Evolutionary conservation across 2,888 invertebrate genomes (phyloP).

Genomic region (Saturnia pavonia): DNA sequence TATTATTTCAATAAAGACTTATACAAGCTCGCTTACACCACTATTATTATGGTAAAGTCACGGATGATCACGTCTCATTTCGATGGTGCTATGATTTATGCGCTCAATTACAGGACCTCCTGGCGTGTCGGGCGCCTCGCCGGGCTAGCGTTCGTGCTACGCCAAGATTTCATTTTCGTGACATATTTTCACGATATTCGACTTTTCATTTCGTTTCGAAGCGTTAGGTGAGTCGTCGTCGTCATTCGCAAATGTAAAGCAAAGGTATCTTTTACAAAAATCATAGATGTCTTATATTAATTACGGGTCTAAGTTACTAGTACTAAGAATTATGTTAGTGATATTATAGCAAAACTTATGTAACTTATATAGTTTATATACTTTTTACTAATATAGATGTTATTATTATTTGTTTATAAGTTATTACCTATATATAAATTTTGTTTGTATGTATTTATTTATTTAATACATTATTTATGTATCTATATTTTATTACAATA

Average conservation of each 20-base stretch:
- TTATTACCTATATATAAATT: no score
- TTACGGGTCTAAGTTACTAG: background rate
- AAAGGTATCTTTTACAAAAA: background rate
- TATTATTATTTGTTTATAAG: no score
- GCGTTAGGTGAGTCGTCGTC: background rate
- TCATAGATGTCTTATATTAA: background rate
- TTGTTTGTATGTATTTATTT: no score
- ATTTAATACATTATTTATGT: no score
- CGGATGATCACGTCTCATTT: constrained; percentile 63
- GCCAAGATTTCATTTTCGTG: constrained; percentile 16
- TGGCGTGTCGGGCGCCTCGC: constrained; percentile 34
- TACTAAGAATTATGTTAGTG: no score
- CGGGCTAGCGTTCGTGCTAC: constrained; percentile 3
- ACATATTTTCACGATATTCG: constrained; percentile 8
- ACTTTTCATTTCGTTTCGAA: background rate
- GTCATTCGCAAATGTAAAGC: background rate
- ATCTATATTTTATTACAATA: no score
- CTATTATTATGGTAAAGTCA: constrained; percentile 45
- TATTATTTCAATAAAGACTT: constrained; percentile 6
- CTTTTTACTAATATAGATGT: no score
- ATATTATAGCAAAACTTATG: no score
- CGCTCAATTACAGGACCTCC: constrained; percentile 65
- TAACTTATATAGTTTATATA: no score
- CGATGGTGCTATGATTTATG: constrained; percentile 69
- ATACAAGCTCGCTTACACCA: constrained; percentile 20